These are phyloP conservation scores for Kryptolebias ocellatus DNA, from an alignment of 2,797 vertebrate species.

Conservation along the genomic window DNA sequence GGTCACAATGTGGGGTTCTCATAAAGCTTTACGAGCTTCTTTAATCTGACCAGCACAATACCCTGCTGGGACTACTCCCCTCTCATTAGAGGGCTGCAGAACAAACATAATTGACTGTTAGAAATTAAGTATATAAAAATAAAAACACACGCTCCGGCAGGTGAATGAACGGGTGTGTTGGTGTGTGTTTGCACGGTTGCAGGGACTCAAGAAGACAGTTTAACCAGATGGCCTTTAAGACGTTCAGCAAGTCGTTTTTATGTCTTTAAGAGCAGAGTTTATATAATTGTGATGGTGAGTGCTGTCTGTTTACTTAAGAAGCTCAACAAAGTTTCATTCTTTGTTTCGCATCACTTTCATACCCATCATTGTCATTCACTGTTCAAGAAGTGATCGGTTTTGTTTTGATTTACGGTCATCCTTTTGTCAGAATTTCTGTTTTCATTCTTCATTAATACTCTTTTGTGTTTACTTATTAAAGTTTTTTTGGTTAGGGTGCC, in stretches of 20 bases:
- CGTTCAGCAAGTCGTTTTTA: constrained; percentile 15
- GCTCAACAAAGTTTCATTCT: no score
- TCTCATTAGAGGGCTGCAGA: constrained; percentile 40
- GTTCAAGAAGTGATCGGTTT: no score
- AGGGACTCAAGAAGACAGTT: constrained; percentile 22
- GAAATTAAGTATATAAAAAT: constrained; percentile 20
- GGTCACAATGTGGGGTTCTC: constrained; percentile 53
- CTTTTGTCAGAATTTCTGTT: no score
- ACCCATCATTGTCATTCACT: no score
- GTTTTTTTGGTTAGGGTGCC: no score
- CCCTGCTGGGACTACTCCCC: constrained; percentile 28
- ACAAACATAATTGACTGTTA: constrained; percentile 37
- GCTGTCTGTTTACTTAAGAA: background rate
- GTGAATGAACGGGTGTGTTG: constrained; percentile 52
- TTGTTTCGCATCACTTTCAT: no score
- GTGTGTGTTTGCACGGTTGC: constrained; percentile 14
- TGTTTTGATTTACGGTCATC: background rate
- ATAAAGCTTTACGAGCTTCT: constrained; percentile 58
- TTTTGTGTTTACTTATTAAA: no score
- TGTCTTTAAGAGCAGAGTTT: background rate
- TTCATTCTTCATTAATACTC: no score
- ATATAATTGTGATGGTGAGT: background rate
- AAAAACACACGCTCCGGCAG: constrained; percentile 26
- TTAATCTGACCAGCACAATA: constrained; percentile 62
- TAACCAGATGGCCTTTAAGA: background rate